These are phyloP conservation scores for Eulimnadia texana DNA, from an alignment of 1,140 invertebrate genomes.

Conservation along the genomic window DNA sequence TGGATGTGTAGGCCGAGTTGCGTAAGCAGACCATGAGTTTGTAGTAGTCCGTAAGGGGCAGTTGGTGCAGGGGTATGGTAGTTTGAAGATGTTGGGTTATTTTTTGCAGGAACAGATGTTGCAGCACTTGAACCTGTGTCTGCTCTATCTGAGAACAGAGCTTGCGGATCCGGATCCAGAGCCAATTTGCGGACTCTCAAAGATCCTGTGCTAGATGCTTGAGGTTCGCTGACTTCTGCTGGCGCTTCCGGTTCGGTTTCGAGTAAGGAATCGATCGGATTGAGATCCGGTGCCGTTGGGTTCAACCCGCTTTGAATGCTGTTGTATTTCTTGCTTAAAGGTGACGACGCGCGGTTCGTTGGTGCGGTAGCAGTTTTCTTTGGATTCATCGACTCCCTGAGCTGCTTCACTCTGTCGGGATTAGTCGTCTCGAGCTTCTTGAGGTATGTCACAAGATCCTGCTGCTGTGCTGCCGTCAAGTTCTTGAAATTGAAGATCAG, in stretches of 20 bases:
- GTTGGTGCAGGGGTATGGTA: too few relatives aligned
- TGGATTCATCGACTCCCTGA: conserved; percentile 41
- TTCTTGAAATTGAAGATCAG: conserved; percentile 63
- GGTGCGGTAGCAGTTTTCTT: neutral
- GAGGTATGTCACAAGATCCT: conserved; percentile 56
- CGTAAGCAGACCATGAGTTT: too few relatives aligned
- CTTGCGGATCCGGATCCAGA: neutral
- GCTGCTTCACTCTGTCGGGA: conserved; percentile 49
- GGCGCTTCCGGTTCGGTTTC: neutral
- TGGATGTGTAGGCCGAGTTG: too few relatives aligned
- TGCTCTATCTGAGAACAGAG: neutral
- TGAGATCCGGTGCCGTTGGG: neutral
- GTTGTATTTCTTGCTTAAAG: neutral
- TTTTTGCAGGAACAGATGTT: neutral
- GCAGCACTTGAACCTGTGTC: neutral
- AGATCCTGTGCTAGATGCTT: too few relatives aligned
- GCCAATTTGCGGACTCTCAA: neutral
- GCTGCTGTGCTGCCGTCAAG: conserved; percentile 56
- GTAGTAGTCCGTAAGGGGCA: too few relatives aligned
- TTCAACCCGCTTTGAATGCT: neutral
- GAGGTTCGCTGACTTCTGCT: neutral
- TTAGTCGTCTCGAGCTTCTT: conserved; percentile 57
- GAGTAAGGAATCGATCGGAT: neutral
- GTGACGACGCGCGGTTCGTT: neutral
- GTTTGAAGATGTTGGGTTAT: neutral